Evolutionary conservation across 2,113 vertebrate species (phyloP).

Genomic region (Platysternon megacephalum): DNA sequence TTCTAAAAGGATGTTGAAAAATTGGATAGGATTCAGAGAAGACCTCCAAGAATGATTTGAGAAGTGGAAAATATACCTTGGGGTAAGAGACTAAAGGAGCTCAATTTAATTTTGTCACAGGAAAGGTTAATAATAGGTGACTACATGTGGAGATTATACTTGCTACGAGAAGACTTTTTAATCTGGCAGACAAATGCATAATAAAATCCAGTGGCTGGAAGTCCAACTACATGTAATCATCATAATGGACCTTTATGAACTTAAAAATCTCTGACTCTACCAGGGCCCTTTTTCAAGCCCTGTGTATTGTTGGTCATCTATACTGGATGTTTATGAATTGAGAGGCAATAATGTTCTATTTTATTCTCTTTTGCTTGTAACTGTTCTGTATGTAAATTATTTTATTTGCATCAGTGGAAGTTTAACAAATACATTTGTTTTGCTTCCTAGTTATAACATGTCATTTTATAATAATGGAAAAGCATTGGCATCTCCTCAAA

Average conservation of each 20-base stretch:
- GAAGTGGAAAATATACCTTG: neutral
- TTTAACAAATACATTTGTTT: neutral
- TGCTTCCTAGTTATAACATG: neutral
- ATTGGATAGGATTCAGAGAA: too few relatives aligned
- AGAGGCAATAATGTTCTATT: neutral
- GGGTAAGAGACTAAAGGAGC: neutral
- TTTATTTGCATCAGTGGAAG: neutral
- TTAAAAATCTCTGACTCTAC: fast-evolving
- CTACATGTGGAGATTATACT: neutral
- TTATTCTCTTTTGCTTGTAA: neutral
- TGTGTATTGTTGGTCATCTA: fast-evolving
- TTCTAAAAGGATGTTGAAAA: too few relatives aligned
- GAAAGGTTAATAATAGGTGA: neutral
- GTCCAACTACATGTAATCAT: too few relatives aligned
- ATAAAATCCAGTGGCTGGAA: neutral
- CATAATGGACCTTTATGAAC: neutral
- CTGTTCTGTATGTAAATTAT: fast-evolving
- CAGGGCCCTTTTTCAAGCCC: neutral
- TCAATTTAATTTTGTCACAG: neutral
- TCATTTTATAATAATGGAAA: neutral
- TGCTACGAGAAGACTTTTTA: neutral
- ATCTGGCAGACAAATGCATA: neutral
- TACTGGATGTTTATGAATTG: too few relatives aligned
- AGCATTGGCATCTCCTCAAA: fast-evolving
- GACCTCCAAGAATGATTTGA: neutral